These are phyloP conservation scores for Atta colombica DNA, from an alignment of 1,140 invertebrate genomes.

Conservation along the genomic window DNA sequence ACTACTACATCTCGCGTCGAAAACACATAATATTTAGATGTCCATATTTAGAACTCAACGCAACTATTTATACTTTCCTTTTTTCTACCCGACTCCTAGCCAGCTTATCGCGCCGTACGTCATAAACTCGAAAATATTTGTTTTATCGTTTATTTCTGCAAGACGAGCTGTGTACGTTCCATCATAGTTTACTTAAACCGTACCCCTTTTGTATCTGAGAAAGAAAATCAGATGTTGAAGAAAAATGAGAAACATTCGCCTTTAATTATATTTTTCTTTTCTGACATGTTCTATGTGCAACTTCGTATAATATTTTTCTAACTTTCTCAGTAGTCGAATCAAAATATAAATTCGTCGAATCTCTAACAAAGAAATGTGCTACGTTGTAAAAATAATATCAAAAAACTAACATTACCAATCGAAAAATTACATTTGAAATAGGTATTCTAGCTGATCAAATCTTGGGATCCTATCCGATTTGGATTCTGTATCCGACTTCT, in stretches of 20 bases:
- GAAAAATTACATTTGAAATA: too few species aligned
- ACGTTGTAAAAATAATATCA: too few species aligned
- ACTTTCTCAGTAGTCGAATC: neutral
- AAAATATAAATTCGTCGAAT: neutral
- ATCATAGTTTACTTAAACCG: constrained; percentile 2
- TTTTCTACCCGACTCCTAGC: neutral
- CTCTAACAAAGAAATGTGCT: too few species aligned
- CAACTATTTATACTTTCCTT: neutral
- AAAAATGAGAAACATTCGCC: neutral
- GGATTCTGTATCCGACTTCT: too few species aligned
- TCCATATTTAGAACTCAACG: neutral
- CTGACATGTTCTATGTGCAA: neutral
- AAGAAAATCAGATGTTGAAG: neutral
- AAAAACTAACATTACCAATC: too few species aligned
- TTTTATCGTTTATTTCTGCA: constrained; percentile 2
- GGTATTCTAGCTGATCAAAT: too few species aligned
- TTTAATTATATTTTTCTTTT: neutral
- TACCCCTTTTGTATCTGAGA: neutral
- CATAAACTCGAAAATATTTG: constrained; percentile 34
- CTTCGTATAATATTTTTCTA: neutral
- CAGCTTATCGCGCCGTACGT: neutral
- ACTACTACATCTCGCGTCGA: neutral
- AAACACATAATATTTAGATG: constrained; percentile 42
- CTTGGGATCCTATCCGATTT: too few species aligned
- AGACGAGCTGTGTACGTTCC: neutral